Base-by-base conservation (phyloP, 2,888 invertebrate species). In the Mesopsocus fuscifrons region DNA sequence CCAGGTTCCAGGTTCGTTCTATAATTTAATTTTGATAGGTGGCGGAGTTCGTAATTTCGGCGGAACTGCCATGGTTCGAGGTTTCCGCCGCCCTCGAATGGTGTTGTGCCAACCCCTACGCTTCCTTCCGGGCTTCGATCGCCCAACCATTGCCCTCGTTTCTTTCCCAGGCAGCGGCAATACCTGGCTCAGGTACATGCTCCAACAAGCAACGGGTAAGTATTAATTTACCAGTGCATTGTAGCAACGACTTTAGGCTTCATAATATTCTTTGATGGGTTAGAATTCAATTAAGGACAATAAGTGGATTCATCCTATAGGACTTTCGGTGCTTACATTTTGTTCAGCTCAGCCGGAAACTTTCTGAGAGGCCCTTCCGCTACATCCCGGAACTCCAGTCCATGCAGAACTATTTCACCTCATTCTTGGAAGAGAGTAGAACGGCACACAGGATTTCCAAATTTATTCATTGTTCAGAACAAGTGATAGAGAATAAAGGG, bases 161-260 rank as follows among this genome's bases (percentile, higher is more conserved):
- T 81, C 80, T 0, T 81, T 77, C 57, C 84, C 83, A 3, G 83
- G 83, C n/a, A 82, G 81, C 55, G 83, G 83, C 1, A 84, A 84
- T 55, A 83, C 83, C 17, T 84, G 84, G 84, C 60, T 84, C 13
- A 61, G 84, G 44, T 83, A 83, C 57, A 60, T 84, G 33, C 58
- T 83, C 35, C 82, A 83, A 57, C 81, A 83, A 60, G 72, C 72
- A 21, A 82, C 81, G 55, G 81, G 78, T 77, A 53, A 52, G 46
- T 41, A 11, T 33, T 20, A 35, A 26, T 44, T 20, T 21, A 41
- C n/a, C n/a, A n/a, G n/a, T n/a, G n/a, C n/a, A n/a, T n/a, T n/a
- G n/a, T 20, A 3, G 31, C 9, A 26, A 26, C 13, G 16, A 5
- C 16, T 17, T 5, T 33, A 18, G 13, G 22, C 9, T 13, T 35